Evolutionary conservation across 2,888 invertebrate genomes (phyloP), one percentile per base, ranked within the genome.

Genomic region (Scaptomyza flava): DNA sequence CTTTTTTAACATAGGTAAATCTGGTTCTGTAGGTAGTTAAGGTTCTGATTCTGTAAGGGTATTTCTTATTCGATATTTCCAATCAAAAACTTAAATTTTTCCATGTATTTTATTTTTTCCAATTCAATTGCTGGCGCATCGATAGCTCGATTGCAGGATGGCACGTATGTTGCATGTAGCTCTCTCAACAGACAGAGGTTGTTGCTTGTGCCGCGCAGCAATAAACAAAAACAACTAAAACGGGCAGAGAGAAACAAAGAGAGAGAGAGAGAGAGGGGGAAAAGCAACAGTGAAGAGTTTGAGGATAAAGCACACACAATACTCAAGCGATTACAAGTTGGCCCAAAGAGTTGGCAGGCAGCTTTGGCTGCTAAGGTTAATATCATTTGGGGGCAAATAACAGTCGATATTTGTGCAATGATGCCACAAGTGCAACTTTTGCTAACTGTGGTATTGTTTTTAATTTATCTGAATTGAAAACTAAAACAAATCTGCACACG

Each of bases 401-500:
- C 27, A 63, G 57, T 69, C 64, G 63, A 68, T 64, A 60, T 65
- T 58, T 75, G 64, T 36, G 33, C 33, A 23, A 23, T 38, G 75
- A 64, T 61, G 79, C 58, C 58, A 33, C 56, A 72, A 60, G 57
- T 48, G 75, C 54, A 59, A 69, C 51, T 76, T 76, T 72, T 70
- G 54, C 47, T 5, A 51, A 27, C 59, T 74, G 88, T 82, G 86
- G 88, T 66, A 79, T 85, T 79, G 83, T 79, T 85, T 82, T 85
- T 83, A 83, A 83, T 87, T 83, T 87, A 87, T 87, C 82, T 83
- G 85, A 83, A 87, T 83, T 83, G 82, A 84, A 86, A 86, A 86
- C 83, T 79, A 84, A 81, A 85, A 85, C 84, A 85, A 88, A 85
- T 88, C 84, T 81, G 87, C 72, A 73, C 73, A 78, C 73, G 9